phyloP scores from a whole-genome alignment of 2,888 invertebrate genomes.

The Choristoneura rosaceana region DNA sequence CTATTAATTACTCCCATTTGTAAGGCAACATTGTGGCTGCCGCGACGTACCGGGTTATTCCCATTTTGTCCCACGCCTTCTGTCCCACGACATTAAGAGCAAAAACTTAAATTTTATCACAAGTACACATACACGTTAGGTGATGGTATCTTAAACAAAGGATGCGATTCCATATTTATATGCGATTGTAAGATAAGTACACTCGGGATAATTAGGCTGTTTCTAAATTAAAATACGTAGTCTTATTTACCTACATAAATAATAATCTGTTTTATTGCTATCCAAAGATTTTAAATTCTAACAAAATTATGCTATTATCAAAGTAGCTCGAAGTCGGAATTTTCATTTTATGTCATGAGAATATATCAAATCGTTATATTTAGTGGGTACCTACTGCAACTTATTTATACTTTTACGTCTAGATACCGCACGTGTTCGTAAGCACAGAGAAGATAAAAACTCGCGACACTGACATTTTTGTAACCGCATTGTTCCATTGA shows the following conservation, averaged over 20 bases:
- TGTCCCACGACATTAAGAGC: slow-evolving; percentile 25
- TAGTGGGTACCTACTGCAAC: not conserved
- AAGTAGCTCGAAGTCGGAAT: not conserved
- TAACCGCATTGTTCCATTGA: slow-evolving; percentile 37
- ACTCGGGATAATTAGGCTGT: slow-evolving; percentile 4
- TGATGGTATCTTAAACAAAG: slow-evolving; percentile 21
- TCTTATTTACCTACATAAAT: too few species aligned
- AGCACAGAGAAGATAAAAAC: slow-evolving; percentile 29
- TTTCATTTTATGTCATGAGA: not conserved
- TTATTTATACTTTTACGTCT: slow-evolving; percentile 1
- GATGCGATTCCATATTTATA: slow-evolving; percentile 13
- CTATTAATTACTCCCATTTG: slow-evolving; percentile 47
- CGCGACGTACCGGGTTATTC: slow-evolving; percentile 31
- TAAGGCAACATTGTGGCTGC: slow-evolving; percentile 40
- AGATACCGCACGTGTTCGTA: slow-evolving; percentile 5
- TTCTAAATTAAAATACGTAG: not conserved
- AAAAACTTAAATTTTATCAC: slow-evolving; percentile 23
- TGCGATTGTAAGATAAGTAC: too few species aligned
- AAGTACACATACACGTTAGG: slow-evolving; percentile 3
- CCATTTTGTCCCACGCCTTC: slow-evolving; percentile 33
- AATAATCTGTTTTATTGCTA: not conserved
- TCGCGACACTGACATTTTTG: slow-evolving; percentile 33
- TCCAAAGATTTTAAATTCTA: not conserved
- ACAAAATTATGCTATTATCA: not conserved
- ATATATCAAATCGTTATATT: not conserved